Evolutionary conservation across 2,797 vertebrate genomes (phyloP), one percentile per base, ranked within the genome.

Genomic region (Anguilla pacifica): DNA sequence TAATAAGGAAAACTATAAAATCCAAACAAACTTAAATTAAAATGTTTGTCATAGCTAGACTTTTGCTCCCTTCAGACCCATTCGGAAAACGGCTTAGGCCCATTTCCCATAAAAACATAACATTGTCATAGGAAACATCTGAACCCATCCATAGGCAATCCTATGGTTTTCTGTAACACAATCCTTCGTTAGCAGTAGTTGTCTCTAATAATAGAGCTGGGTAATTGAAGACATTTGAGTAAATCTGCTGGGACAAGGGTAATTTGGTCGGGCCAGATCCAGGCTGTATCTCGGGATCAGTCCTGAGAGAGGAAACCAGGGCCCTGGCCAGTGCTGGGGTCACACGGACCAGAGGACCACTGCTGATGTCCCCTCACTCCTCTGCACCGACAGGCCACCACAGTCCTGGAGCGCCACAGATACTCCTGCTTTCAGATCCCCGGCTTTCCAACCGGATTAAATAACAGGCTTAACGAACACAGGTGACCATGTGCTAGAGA

Each of bases 141-240:
- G 15, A 46, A 85, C 64, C 10, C 59, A 39, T 64, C 57, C 35
- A 64, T 85, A 61, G 31, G 70, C 59, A 67, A 84, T 53, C n/a
- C n/a, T 53, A 43, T 85, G 55, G 35, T 67, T 46, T 67, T 85
- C 57, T 43, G 84, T 5, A n/a, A 86, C 64, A 25, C 84, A 85
- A 64, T 43, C 84, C 84, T 86, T 67, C 72, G 64, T 86, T 67
- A 85, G 43, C 85, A 70, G 59, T 70, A 39, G 22, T 85, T 85
- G 84, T 70, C 61, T 70, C 64, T 86, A 70, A 86, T 86, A 86
- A 86, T 70, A 72, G 85, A 70, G 13, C 59, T 10, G 17, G 22
- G 85, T 64, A 85, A 85, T n/a, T 85, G 84, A 86, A 72, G 85
- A 86, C 39, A 72, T 28, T 72, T 72, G 85, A 86, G 35, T 86